phyloP scores from a whole-genome alignment of 2,797 vertebrate species.

The Antennarius maculatus region DNA sequence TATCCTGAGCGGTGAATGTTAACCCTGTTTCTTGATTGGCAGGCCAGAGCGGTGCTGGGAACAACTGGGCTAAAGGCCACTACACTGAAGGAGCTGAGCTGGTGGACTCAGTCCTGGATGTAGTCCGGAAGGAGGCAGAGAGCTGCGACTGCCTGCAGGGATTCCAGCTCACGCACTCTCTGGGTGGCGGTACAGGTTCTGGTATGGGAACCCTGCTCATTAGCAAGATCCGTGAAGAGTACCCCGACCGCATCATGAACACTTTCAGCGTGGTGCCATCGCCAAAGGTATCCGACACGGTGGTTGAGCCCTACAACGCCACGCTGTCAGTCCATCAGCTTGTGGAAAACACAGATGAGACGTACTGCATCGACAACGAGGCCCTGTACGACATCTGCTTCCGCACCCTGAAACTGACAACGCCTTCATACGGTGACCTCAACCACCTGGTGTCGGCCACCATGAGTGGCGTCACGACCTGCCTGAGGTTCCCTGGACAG shows the following conservation, averaged over 20 bases:
- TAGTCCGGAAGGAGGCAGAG: conserved; percentile 86
- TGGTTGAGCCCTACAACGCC: conserved; percentile 87
- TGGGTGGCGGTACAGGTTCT: conserved; percentile 84
- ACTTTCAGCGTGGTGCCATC: conserved; percentile 87
- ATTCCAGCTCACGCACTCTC: conserved; percentile 86
- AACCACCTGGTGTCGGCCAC: conserved; percentile 86
- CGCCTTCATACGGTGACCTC: conserved; percentile 85
- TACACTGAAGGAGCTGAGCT: conserved; percentile 96
- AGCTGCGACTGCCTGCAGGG: conserved; percentile 87
- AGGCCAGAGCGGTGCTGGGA: conserved; percentile 90
- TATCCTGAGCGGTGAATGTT: accelerated
- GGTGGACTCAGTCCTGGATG: conserved; percentile 85
- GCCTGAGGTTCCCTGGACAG: conserved; percentile 86
- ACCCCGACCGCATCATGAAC: conserved; percentile 88
- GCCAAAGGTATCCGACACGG: conserved; percentile 86
- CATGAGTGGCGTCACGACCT: conserved; percentile 87
- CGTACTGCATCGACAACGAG: conserved; percentile 87
- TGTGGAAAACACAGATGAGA: conserved; percentile 87
- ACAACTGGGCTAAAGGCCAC: conserved; percentile 97
- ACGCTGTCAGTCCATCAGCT: conserved; percentile 86
- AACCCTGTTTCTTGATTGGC: background rate
- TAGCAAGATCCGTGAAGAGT: conserved; percentile 87
- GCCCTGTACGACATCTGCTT: conserved; percentile 87
- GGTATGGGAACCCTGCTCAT: conserved; percentile 87
- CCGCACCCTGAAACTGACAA: conserved; percentile 87